Evolutionary conservation across 1,140 invertebrate genomes (phyloP).

Genomic region (Lanistes nyassanus): DNA sequence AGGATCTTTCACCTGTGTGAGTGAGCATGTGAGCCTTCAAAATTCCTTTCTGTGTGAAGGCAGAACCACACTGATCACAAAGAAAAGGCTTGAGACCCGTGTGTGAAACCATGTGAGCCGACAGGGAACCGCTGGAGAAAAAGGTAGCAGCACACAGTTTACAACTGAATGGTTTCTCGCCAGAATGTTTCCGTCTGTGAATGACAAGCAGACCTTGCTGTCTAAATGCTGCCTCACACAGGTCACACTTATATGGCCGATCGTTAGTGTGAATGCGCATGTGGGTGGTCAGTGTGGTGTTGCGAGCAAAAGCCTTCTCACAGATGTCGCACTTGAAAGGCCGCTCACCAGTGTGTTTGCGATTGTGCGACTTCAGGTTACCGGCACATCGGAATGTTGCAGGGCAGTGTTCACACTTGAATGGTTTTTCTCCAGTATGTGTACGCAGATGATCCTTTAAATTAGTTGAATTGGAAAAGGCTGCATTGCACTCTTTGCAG

Average conservation of each 20-base stretch:
- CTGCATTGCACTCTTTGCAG: no score
- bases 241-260: slow-evolving; percentile 21
- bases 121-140: slow-evolving; percentile 12
- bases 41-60: slow-evolving; percentile 16
- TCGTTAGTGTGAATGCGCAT: slow-evolving; percentile 24
- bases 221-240: slow-evolving; percentile 25
- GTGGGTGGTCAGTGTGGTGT: slow-evolving; percentile 20
- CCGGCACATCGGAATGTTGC: background rate
- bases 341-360: slow-evolving; percentile 78
- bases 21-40: slow-evolving; percentile 24
- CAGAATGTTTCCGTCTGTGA: slow-evolving; percentile 73
- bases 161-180: slow-evolving; percentile 73
- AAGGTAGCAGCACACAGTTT: slow-evolving; percentile 61
- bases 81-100: slow-evolving; percentile 17
- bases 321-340: slow-evolving; percentile 71
- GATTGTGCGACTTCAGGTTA: slow-evolving; percentile 10
- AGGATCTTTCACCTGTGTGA: slow-evolving; percentile 18
- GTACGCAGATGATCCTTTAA: background rate
- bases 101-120: slow-evolving; percentile 25
- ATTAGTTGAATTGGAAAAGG: no score
- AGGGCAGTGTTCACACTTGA: slow-evolving; percentile 21
- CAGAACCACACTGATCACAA: slow-evolving; percentile 24
- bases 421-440: background rate
- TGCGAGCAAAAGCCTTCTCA: slow-evolving; percentile 25
- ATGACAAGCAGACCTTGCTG: slow-evolving; percentile 15